A percentile compares a stretch with the other conserved stretches of the same genome.
These are phyloP conservation scores for Latrodectus geometricus DNA, from an alignment of 1,140 invertebrate species.

Conservation along the genomic window DNA sequence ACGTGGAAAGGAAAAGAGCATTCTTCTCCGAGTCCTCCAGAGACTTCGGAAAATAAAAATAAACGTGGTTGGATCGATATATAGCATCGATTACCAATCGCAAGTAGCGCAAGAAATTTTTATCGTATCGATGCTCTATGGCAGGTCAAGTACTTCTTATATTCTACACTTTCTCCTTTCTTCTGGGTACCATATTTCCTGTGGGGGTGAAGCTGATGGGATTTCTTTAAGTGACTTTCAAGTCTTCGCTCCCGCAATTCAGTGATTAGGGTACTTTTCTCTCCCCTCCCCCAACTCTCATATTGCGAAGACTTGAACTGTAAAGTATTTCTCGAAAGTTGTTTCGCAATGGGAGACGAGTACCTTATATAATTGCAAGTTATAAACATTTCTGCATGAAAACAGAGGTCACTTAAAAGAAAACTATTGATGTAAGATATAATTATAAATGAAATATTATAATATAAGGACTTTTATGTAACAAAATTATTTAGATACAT, in stretches of 20 bases:
- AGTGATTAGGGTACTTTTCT: not conserved
- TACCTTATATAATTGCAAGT: too few relatives aligned
- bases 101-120: not conserved
- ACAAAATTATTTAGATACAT: too few relatives aligned
- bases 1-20: not conserved
- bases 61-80: conserved; percentile 14
- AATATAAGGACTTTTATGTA: too few relatives aligned
- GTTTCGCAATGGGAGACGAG: too few relatives aligned
- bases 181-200: not conserved
- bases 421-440: too few relatives aligned
- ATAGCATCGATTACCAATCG: conserved; percentile 15
- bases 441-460: too few relatives aligned
- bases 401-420: too few relatives aligned
- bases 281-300: not conserved
- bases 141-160: not conserved
- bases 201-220: not conserved
- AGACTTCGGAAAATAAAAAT: not conserved
- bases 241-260: not conserved
- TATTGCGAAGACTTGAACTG: not conserved
- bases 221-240: conserved; percentile 4
- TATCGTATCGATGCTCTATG: conserved; percentile 3
- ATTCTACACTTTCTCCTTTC: not conserved
- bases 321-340: not conserved
- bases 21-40: not conserved
- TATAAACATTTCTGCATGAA: too few relatives aligned